phyloP scores from a whole-genome alignment of 2,797 vertebrate species.

The Scarus forsteni region DNA sequence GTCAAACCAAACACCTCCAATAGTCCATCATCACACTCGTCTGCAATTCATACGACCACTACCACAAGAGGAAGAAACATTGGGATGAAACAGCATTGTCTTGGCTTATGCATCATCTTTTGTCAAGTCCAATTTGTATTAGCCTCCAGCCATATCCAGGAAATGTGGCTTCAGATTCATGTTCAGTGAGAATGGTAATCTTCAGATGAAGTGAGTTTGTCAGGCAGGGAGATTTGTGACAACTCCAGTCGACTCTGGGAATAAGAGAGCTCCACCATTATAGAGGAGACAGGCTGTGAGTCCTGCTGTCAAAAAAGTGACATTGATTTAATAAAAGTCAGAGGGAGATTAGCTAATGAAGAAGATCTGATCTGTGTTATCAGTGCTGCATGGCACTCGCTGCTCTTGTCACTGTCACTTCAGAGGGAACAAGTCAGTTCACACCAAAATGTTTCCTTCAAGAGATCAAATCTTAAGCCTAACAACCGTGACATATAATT shows the following conservation, averaged over 20 bases:
- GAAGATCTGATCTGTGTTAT: conserved; percentile 56
- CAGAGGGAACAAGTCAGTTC: conserved; percentile 43
- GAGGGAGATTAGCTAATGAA: conserved; percentile 68
- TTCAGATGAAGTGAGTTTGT: conserved; percentile 74
- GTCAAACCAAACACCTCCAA: conserved; percentile 68
- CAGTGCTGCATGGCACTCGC: conserved; percentile 27
- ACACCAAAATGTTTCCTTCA: conserved; percentile 43
- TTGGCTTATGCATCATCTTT: conserved; percentile 76
- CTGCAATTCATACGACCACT: conserved; percentile 73
- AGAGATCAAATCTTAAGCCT: conserved; percentile 31
- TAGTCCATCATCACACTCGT: conserved; percentile 65
- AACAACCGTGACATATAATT: conserved; percentile 37
- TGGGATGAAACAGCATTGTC: conserved; percentile 65
- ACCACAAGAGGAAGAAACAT: conserved; percentile 69
- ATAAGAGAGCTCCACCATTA: conserved; percentile 43
- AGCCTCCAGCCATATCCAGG: conserved; percentile 58
- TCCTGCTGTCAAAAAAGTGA: conserved; percentile 55
- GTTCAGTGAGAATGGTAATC: conserved; percentile 71
- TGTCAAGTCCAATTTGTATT: conserved; percentile 81
- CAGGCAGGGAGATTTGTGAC: conserved; percentile 66
- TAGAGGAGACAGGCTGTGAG: conserved; percentile 34
- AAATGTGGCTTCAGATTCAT: conserved; percentile 64
- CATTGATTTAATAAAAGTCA: conserved; percentile 70
- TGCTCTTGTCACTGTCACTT: conserved; percentile 55
- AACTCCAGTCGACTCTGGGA: conserved; percentile 55